phyloP scores from a whole-genome alignment of 2,888 invertebrate genomes.

The Rhamnusium bicolor region DNA sequence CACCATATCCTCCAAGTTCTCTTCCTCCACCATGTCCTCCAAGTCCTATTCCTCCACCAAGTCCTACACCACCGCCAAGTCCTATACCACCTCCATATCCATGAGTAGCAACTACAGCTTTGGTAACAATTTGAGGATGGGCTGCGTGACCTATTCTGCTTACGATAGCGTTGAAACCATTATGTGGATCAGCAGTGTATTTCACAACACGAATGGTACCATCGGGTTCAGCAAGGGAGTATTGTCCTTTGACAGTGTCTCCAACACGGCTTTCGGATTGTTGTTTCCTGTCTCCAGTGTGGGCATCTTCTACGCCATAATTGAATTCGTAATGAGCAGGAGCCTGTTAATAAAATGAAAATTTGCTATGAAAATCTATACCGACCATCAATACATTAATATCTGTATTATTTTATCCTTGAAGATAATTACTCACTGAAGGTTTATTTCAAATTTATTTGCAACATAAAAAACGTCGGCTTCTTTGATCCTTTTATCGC shows the following conservation, averaged over 20 bases:
- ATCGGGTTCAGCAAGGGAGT: conserved; percentile 77
- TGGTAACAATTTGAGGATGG: conserved; percentile 56
- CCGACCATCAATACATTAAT: no score
- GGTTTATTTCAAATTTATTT: no score
- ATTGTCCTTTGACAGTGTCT: conserved; percentile 76
- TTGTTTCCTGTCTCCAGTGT: conserved; percentile 73
- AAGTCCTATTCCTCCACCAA: conserved; percentile 38
- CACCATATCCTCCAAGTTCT: no score
- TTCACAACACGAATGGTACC: conserved; percentile 78
- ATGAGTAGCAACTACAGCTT: conserved; percentile 36
- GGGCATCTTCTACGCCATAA: conserved; percentile 74
- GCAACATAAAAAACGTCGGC: no score
- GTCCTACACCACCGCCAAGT: conserved; percentile 37
- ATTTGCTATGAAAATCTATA: no score
- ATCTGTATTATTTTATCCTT: no score
- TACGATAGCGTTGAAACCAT: conserved; percentile 77
- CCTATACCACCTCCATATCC: conserved; percentile 9
- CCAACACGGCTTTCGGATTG: conserved; percentile 75
- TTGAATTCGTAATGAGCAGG: conserved; percentile 73
- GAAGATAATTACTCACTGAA: no score
- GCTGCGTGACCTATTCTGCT: conserved; percentile 69
- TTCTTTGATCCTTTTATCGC: no score
- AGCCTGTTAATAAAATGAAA: conserved; percentile 36
- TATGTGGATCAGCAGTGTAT: conserved; percentile 76
- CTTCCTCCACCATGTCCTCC: no score